A percentile compares a stretch with the other conserved stretches of the same genome.
Conservation (phyloP, 2,888 invertebrate genomes). For the Enoplolaimus lenunculus region DNA sequence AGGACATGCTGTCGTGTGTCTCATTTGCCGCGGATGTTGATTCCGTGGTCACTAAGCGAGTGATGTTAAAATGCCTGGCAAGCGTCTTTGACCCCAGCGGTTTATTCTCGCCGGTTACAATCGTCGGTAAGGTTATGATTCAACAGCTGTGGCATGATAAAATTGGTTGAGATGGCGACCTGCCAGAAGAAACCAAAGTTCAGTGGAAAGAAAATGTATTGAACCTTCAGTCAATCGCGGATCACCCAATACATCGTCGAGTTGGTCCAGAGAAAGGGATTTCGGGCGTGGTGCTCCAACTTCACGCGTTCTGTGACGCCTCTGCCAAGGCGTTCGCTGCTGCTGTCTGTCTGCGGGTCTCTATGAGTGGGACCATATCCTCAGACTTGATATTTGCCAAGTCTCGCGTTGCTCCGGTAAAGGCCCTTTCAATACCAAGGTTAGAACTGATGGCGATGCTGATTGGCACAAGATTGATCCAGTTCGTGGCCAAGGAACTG, state of each 20-base stretch:
- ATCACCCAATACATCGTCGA: neutral
- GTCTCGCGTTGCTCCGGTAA: conserved; percentile 28
- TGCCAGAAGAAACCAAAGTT: conserved; percentile 19
- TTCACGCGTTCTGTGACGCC: conserved; percentile 28
- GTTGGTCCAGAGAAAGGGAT: neutral
- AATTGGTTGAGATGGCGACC: conserved; percentile 28
- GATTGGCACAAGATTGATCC: conserved; percentile 21
- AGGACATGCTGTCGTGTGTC: conserved; percentile 13
- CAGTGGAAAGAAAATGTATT: neutral
- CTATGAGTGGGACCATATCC: neutral
- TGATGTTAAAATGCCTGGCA: conserved; percentile 25
- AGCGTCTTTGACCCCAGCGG: conserved; percentile 28
- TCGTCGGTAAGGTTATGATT: conserved; percentile 28
- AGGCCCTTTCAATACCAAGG: conserved; percentile 26
- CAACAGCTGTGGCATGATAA: conserved; percentile 29
- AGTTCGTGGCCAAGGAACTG: conserved; percentile 25
- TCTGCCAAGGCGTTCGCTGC: conserved; percentile 28
- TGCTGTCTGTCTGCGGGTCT: conserved; percentile 24
- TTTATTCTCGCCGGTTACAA: conserved; percentile 23
- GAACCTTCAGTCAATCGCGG: neutral
- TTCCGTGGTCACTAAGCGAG: conserved; percentile 22
- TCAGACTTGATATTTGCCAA: conserved; percentile 24
- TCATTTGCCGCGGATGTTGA: neutral
- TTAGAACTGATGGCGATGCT: conserved; percentile 20
- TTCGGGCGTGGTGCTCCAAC: neutral